Conservation (phyloP, 35 echinoderm and acorn worm genomes). For the Patiria miniata region DNA sequence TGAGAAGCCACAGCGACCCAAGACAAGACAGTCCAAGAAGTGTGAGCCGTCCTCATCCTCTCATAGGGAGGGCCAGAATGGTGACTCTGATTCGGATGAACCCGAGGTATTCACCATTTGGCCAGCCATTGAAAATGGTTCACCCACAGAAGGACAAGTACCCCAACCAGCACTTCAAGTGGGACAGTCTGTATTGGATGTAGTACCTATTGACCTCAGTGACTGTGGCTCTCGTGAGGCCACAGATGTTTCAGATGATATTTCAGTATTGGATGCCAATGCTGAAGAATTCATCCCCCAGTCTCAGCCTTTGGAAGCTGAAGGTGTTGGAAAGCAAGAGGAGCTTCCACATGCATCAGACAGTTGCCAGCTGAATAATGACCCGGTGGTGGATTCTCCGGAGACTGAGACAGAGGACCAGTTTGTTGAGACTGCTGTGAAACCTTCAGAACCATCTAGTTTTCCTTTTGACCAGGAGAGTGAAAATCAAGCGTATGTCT, state of each 20-base stretch:
- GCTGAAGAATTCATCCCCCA: neutral
- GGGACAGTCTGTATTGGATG: neutral
- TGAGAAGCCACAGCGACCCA: neutral
- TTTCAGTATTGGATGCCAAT: neutral
- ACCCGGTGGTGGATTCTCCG: too few species aligned
- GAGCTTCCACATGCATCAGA: too few species aligned
- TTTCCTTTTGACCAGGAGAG: too few species aligned
- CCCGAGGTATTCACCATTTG: neutral
- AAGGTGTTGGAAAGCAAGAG: neutral
- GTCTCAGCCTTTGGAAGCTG: neutral
- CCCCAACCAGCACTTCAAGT: neutral
- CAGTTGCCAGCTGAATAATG: too few species aligned
- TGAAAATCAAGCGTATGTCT: too few species aligned
- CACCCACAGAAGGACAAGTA: neutral
- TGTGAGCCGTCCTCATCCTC: neutral
- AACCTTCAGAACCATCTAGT: too few species aligned
- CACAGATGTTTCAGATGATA: neutral
- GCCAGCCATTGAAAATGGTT: neutral
- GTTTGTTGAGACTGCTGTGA: too few species aligned
- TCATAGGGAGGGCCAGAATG: neutral
- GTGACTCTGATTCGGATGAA: neutral
- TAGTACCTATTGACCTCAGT: too few species aligned
- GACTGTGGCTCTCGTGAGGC: neutral
- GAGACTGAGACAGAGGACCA: too few species aligned
- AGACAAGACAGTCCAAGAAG: neutral